Evolutionary conservation across 2,113 vertebrate species (phyloP).

Genomic region (Piprites chloris): DNA sequence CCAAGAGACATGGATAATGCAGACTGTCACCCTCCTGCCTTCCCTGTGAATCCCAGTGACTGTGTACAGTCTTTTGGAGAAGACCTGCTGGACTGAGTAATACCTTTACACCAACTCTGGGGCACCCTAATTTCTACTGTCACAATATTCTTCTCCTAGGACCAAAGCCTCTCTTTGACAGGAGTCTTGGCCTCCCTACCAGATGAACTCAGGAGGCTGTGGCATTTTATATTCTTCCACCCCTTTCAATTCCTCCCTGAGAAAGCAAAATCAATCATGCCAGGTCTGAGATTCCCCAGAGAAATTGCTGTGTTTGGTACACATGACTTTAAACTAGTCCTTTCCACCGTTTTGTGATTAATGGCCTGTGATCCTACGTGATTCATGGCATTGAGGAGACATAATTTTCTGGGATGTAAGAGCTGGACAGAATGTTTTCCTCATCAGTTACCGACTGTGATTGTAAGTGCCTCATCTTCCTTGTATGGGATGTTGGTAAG

Average conservation of each 20-base stretch:
- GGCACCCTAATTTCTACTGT: not conserved
- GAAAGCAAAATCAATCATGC: slow-evolving; percentile 24
- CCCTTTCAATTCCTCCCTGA: not conserved
- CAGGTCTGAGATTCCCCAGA: slow-evolving; percentile 11
- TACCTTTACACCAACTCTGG: not conserved
- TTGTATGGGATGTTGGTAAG: not conserved
- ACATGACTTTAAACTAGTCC: not conserved
- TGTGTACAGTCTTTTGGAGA: not conserved
- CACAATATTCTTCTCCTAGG: not conserved
- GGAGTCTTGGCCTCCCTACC: not conserved
- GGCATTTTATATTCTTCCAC: slow-evolving; percentile 19
- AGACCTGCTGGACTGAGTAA: not conserved
- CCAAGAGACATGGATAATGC: not conserved
- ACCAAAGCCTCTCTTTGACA: not conserved
- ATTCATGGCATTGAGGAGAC: slow-evolving; percentile 47
- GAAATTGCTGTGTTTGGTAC: slow-evolving; percentile 5
- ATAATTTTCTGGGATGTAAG: slow-evolving; percentile 29
- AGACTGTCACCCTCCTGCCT: not conserved
- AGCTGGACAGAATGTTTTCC: slow-evolving; percentile 52
- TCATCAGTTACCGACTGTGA: not conserved
- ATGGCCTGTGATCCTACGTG: not conserved
- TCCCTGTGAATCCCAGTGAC: not conserved
- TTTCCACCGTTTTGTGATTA: slow-evolving; percentile 32
- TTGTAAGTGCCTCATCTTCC: not conserved
- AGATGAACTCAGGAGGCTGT: not conserved